These are phyloP conservation scores for Cheilosia vulpina DNA, from an alignment of 2,888 invertebrate species.

Conservation along the genomic window DNA sequence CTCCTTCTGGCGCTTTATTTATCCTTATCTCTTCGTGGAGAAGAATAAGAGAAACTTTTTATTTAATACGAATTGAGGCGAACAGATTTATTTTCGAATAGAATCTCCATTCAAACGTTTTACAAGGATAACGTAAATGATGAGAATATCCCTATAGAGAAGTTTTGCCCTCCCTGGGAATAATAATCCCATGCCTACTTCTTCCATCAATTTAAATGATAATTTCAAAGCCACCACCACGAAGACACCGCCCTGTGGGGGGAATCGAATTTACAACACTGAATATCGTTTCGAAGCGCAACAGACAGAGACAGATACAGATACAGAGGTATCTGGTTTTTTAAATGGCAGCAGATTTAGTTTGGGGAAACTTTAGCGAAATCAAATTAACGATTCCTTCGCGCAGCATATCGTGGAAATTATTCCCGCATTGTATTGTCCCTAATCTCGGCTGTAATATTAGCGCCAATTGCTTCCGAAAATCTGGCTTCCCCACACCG, in stretches of 20 bases:
- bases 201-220: slow-evolving; percentile 67
- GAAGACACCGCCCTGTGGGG: slow-evolving; percentile 6
- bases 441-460: slow-evolving; percentile 64
- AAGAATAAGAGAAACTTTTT: slow-evolving; percentile 26
- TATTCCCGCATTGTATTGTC: slow-evolving; percentile 59
- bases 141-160: slow-evolving; percentile 23
- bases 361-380: slow-evolving; percentile 61
- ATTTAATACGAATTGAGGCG: slow-evolving; percentile 34
- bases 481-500: slow-evolving; percentile 39
- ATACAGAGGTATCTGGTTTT: slow-evolving; percentile 15
- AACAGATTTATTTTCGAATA: slow-evolving; percentile 62
- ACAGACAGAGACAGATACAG: neutral
- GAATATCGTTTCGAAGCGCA: neutral
- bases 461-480: slow-evolving; percentile 72
- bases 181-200: slow-evolving; percentile 3
- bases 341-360: slow-evolving; percentile 51
- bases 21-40: neutral
- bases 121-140: slow-evolving; percentile 42
- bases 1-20: neutral
- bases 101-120: slow-evolving; percentile 60
- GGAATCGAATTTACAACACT: neutral
- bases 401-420: slow-evolving; percentile 65
- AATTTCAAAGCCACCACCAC: slow-evolving; percentile 36
- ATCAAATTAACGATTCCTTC: slow-evolving; percentile 72
- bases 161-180: neutral